Base-by-base conservation (phyloP, 2,113 vertebrate genomes). In the Neogobius melanostomus region DNA sequence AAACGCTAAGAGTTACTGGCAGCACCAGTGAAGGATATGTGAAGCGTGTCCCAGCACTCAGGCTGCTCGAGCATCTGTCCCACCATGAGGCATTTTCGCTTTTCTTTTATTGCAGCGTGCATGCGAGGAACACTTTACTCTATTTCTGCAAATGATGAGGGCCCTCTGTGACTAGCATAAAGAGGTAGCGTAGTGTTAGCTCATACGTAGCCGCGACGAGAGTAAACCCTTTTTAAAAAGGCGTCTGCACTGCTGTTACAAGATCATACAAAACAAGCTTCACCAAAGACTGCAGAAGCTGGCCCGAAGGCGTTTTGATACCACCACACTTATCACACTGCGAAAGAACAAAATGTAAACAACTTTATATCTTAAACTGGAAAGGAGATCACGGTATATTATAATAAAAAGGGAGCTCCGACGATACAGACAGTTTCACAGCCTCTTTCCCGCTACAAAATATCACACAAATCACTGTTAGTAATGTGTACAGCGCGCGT, bases 11-110 rank as follows among this genome's bases (percentile, higher is more conserved):
- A 74, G 64, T 69, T 61, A 72, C 46, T 44, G 64, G 45, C 61
- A 57, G 74, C 42, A 62, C 44, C 69, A 80, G 77, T 66, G 44
- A 36, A 2, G 43, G 66, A 75, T 73, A 70, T 77, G 54, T 76
- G 64, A 71, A 63, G 66, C 77, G 45, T 57, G 60, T 71, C 59
- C 64, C 64, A 71, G 44, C 78, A 9, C 53, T 68, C 65, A 16
- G 59, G 49, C 47, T 76, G 54, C 47, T 4, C n/a, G 44, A 76
- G 60, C 61, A 59, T 68, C 72, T 71, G 66, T 49, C 64, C 49
- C 12, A 49, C 56, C 66, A 57, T 16, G 17, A 8, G 45, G 28
- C 51, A 51, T 72, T 76, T 57, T 12, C 15, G 15, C 15, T 52
- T 6, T 51, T 50, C 60, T 73, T 71, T 66, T 61, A 53, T 67